Evolutionary conservation across 2,113 vertebrate genomes (phyloP), one percentile per base, ranked within the genome.

Genomic region (Recurvirostra avosetta): DNA sequence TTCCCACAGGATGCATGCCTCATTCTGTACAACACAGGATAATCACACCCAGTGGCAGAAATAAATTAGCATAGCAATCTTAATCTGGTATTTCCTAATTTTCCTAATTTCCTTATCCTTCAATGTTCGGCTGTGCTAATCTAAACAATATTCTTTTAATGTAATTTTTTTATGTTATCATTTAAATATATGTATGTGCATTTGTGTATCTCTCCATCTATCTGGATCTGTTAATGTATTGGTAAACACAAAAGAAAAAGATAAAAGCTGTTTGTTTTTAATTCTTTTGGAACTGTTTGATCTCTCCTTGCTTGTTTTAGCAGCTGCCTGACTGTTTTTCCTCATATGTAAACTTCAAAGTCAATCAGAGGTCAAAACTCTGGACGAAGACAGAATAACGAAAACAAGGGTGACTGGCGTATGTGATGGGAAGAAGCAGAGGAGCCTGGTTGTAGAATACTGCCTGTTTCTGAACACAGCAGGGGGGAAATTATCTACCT

Each of bases 341-440:
- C 89, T 96, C 12, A 0, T 95, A 97, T 94, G 91, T 97, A 97
- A 97, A 97, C 96, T 95, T 97, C 92, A 95, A 96, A 97, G 95
- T 97, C 94, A 97, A 94, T 77, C 77, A 91, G 94, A 96, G 97
- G 96, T 97, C 97, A 97, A 96, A 95, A 86, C 90, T 86, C 79
- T 88, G 91, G 86, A 85, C 11, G 40, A 92, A 95, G 94, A 74
- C 80, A 73, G 88, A 78, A 61, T 61, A 89, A 96, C 0, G 66
- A 94, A 97, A 95, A 85, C 94, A 96, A 65, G 4, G 8, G 70
- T 63, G 74, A 61, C 52, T 87, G 71, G 86, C 5, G 6, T 52
- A 53, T 90, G 80, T 10, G 67, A 79, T 65, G 96, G 47, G 77
- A 89, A 97, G 92, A 68, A 92, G 68, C 66, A 30, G 53, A 88